Base-by-base conservation (phyloP, 1,140 invertebrate genomes). In the Thalassaphorura encarpata region DNA sequence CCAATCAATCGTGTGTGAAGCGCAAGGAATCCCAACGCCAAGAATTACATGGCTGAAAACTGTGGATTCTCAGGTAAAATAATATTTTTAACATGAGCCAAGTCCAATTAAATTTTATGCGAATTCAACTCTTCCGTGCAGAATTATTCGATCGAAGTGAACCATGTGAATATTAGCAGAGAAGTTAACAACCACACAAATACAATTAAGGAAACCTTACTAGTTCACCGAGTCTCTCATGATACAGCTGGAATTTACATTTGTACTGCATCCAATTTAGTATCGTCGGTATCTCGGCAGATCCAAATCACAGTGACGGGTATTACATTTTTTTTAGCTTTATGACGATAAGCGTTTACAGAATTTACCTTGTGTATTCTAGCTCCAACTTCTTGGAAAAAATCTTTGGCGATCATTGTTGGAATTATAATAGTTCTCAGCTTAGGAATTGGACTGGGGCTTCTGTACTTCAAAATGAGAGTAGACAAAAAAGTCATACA, bases 311-410 rank as follows among this genome's bases (percentile, higher is more conserved):
- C 21, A 13, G 48, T 51, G 11, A 27, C 31, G 33, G 48, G 48
- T 51, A 8, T 11, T 3, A 4, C 29, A 33, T 51, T 21, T 8
- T 16, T 16, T 13, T 13, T 16, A 28, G 13, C 16, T 51, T 39
- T 15, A 21, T 19, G 28, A 36, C 23, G 5, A 16, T 3, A 36
- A 21, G 31, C 3, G 3, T 48, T 18, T 8, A 43, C 6, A 43
- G 8, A 13, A 21, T 8, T n/a, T 18, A 6, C 21, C 8, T 13
- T 43, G 13, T 36, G n/a, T n/a, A n/a, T 51, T 39, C 33, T 51
- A 51, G 48, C 31, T 16, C 48, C 48, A 6, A 4, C 28, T 6
- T 51, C 48, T 16, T 51, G 48, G 48, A 51, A 51, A 24, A 51
- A 33, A 51, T 13, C 18, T 3, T 18, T 51, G 8, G 48, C 18